Percentiles rank a stretch among this genome's conserved stretches.
Evolutionary conservation across 2,797 vertebrate species (phyloP).

Genomic region (Pagetopsis macropterus): DNA sequence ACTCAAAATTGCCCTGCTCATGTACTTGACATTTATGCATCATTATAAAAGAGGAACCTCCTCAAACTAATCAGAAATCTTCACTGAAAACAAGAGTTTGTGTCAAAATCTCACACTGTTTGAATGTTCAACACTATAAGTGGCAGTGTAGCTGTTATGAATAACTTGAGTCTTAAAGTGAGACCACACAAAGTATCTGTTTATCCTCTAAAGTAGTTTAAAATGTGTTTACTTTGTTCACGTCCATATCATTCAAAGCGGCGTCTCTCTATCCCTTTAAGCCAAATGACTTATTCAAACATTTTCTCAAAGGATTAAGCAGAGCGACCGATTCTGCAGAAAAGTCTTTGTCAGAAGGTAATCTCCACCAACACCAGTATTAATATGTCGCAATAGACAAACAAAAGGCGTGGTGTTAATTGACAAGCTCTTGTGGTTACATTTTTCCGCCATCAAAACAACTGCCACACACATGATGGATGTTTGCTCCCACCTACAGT

Average conservation of each 20-base stretch:
- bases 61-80: neutral
- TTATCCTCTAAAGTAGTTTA: neutral
- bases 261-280: conserved; percentile 11
- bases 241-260: conserved; percentile 1
- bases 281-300: conserved; percentile 31
- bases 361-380: conserved; percentile 22
- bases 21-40: neutral
- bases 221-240: conserved; percentile 14
- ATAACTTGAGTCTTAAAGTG: conserved; percentile 8
- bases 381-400: conserved; percentile 14
- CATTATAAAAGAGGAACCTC: conserved; percentile 4
- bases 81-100: conserved; percentile 2
- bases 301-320: conserved; percentile 32
- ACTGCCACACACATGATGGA: conserved; percentile 12
- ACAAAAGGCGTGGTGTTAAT: conserved; percentile 15
- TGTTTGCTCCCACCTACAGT: conserved; percentile 37
- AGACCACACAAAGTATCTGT: conserved; percentile 17
- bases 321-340: conserved; percentile 28
- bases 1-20: neutral
- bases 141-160: conserved; percentile 1
- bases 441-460: conserved; percentile 6
- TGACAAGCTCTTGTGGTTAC: conserved; percentile 2
- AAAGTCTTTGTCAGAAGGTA: conserved; percentile 60
- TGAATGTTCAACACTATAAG: conserved; percentile 13
- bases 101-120: conserved; percentile 15